Percentiles rank a stretch among this genome's conserved stretches.
These are phyloP conservation scores for Gonatopus flavifemur DNA, from an alignment of 1,140 invertebrate species.

Conservation along the genomic window DNA sequence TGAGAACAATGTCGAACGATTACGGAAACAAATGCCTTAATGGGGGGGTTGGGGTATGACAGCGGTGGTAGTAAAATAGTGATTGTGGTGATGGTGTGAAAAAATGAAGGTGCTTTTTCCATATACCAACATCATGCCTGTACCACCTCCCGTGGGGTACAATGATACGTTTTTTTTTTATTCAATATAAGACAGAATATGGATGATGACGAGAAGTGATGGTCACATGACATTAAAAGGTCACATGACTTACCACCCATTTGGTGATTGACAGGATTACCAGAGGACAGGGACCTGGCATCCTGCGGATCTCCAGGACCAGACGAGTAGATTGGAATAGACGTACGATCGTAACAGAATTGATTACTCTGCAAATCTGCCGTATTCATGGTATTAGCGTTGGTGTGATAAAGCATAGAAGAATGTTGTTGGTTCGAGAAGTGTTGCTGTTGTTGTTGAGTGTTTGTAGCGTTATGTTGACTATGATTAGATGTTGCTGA, in stretches of 20 bases:
- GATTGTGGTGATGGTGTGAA: constrained; percentile 13
- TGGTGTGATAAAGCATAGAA: constrained; percentile 60
- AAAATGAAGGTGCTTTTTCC: constrained; percentile 25
- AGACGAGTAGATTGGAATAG: constrained; percentile 60
- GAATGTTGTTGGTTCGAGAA: constrained; percentile 56
- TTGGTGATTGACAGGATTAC: constrained; percentile 59
- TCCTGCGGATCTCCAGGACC: constrained; percentile 59
- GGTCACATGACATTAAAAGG: constrained; percentile 55
- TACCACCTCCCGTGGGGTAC: neutral
- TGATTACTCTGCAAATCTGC: constrained; percentile 58
- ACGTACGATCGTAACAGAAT: constrained; percentile 65
- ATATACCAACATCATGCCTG: constrained; percentile 21
- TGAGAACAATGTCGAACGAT: too few relatives aligned
- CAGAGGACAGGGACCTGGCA: constrained; percentile 50
- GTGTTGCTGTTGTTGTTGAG: constrained; percentile 52
- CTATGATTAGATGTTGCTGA: constrained; percentile 47
- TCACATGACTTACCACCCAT: constrained; percentile 65
- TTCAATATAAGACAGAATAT: constrained; percentile 9
- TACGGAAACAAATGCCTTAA: too few relatives aligned
- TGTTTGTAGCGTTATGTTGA: constrained; percentile 56
- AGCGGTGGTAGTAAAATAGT: constrained; percentile 4
- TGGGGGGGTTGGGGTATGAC: too few relatives aligned
- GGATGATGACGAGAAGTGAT: constrained; percentile 37
- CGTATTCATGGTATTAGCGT: constrained; percentile 48
- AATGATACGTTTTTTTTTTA: constrained; percentile 2